Base-by-base conservation (phyloP, 2,888 invertebrate genomes). In the Hirtodrosophila cameraria region DNA sequence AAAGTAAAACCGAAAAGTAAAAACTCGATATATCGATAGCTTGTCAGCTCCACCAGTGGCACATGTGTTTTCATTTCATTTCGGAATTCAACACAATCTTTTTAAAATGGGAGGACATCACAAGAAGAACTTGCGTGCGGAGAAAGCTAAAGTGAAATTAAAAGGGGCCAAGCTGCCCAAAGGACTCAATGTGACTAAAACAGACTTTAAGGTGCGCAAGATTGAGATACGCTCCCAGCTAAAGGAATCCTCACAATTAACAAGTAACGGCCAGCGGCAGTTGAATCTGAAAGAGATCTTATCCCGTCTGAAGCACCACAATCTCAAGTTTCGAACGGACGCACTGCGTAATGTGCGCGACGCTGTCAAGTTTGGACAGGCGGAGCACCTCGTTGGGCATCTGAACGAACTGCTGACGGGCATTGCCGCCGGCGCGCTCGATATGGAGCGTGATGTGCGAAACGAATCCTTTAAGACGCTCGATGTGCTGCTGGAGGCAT, bases 91-190 rank as follows among this genome's bases (percentile, higher is more conserved):
- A 35, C 3, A 18, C 9, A 15, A 7, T 31, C 5, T n/a, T n/a
- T n/a, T n/a, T n/a, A 41, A 41, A 55, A 90, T 90, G 90, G 90
- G 90, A 2, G 90, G 90, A 13, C 80, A 88, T 55, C 94, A 96
- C 86, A 94, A 95, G 87, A 96, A 96, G 86, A 93, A 94, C 78
- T 90, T 96, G 2, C 95, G 95, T 76, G 93, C 95, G 0, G 97
- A 98, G 89, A 97, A 96, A 88, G 94, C 96, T 0, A 98, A 98
- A 92, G 94, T 96, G 0, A 97, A 98, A 89, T 90, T 98, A 25
- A 98, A 97, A 91, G 93, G 94, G 13, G 94, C 95, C 58, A 94
- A 95, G 90, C 90, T 98, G 46, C 96, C 96, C 0, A 97, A 96
- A 92, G 97, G 97, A 5, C 93, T 95, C 46, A 98, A 98, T 93